Percentiles rank a stretch among this genome's conserved stretches.
These are phyloP conservation scores for Phocoena sinus DNA, from an alignment of 2,113 vertebrate genomes.

Conservation along the genomic window DNA sequence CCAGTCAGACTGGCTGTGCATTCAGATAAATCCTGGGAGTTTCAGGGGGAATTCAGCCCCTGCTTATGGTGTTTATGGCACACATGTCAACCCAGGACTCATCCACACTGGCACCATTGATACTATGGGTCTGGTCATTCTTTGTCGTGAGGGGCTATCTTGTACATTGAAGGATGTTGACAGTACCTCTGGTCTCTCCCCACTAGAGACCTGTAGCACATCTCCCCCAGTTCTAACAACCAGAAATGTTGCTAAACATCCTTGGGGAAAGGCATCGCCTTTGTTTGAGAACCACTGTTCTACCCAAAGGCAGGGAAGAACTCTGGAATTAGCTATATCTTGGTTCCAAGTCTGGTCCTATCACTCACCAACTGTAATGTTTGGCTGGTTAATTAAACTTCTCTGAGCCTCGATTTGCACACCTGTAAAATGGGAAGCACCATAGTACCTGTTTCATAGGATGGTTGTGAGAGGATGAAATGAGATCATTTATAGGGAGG, in stretches of 20 bases:
- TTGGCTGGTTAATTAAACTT: neutral
- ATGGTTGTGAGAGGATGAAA: neutral
- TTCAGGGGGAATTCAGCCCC: rapidly evolving
- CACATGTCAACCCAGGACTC: neutral
- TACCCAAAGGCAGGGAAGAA: neutral
- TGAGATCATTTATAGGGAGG: neutral
- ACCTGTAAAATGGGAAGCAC: neutral
- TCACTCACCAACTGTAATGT: neutral
- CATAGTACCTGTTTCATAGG: neutral
- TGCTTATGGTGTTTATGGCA: rapidly evolving
- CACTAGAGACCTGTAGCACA: neutral
- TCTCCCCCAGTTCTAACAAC: neutral
- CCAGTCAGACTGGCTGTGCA: neutral
- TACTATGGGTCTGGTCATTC: neutral
- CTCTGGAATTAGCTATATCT: neutral
- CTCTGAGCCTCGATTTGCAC: neutral
- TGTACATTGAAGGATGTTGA: too few relatives aligned
- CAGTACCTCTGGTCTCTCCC: neutral
- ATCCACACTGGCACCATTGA: rapidly evolving
- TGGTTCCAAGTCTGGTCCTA: neutral
- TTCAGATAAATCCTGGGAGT: neutral
- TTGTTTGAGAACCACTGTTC: neutral
- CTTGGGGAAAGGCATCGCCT: neutral
- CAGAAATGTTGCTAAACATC: neutral
- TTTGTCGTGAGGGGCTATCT: too few relatives aligned